Evolutionary conservation across 2,888 invertebrate species (phyloP).

Genomic region (Aleiodes alternator): DNA sequence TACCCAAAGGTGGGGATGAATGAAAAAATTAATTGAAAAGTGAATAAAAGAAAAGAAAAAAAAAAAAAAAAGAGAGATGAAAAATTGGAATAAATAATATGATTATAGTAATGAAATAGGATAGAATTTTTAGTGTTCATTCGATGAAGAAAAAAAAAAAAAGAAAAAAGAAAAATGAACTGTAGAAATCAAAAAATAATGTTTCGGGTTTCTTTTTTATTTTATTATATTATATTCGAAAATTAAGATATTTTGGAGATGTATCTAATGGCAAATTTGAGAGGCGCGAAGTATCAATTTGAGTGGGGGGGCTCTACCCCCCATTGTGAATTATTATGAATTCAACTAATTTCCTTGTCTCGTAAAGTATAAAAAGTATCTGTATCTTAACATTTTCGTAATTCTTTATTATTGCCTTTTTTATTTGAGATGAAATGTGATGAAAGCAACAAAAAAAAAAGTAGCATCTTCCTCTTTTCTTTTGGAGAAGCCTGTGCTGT

Average conservation of each 20-base stretch:
- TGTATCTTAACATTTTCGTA: neutral
- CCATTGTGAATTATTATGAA: constrained; percentile 68
- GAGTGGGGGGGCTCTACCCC: constrained; percentile 50
- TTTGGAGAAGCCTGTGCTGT: too few species aligned
- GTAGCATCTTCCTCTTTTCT: too few species aligned
- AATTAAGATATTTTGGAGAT: constrained; percentile 2
- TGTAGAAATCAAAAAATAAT: too few species aligned
- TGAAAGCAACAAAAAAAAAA: too few species aligned
- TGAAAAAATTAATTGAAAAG: constrained; percentile 36
- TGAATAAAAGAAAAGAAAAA: neutral
- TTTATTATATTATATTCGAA: neutral
- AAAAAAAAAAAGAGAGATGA: neutral
- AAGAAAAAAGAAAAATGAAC: too few species aligned
- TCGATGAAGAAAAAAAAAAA: too few species aligned
- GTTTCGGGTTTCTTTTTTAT: neutral
- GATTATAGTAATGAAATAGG: too few species aligned
- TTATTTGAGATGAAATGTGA: neutral
- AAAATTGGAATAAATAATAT: constrained; percentile 13
- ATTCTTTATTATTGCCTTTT: constrained; percentile 25
- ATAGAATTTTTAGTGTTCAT: too few species aligned
- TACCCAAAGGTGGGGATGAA: constrained; percentile 27
- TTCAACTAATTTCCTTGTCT: constrained; percentile 73
- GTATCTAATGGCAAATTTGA: constrained; percentile 32
- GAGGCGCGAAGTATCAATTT: constrained; percentile 30
- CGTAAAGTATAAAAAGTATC: constrained; percentile 66